Base-by-base conservation (phyloP, 2,113 vertebrate species). In the Zapornia atra region DNA sequence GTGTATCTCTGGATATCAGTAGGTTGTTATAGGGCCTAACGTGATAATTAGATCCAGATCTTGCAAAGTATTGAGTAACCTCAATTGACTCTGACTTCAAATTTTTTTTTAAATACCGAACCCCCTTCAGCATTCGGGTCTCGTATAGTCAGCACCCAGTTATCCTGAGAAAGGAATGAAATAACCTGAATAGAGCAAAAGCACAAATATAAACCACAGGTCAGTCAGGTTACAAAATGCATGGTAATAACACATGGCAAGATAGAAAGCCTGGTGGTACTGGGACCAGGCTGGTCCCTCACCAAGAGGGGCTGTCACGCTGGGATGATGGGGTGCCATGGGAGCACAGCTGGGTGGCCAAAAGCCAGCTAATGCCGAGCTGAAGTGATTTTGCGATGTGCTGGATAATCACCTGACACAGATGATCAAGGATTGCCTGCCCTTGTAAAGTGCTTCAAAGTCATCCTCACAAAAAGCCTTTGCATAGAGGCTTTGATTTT, bases 41-140 rank as follows among this genome's bases (percentile, higher is more conserved):
- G 85, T 88, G 93, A 86, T 95, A 96, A 96, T 95, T 93, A 95
- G 72, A 92, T 90, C 71, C 68, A 90, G 93, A 90, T 95, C 85
- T 93, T 93, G 76, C 79, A 48, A 68, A 69, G 46, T 9, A 1
- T 70, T 78, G 71, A 38, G 51, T 66, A 88, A 92, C 92, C 82
- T 92, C 82, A 78, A 15, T 82, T 83, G 85, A 70, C 79, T 94
- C 85, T 95, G 79, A 22, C 93, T 90, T 92, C 82, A 72, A n/a
- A n/a, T n/a, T n/a, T n/a, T n/a, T n/a, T n/a, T n/a, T n/a, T n/a
- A n/a, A n/a, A n/a, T n/a, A n/a, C 60, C 60, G 70, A 91, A 13
- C 71, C 38, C 46, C 0, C 46, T 92, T 86, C 64, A 86, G 92
- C 42, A 54, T 92, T 91, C 79, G 68, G 66, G 26, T 61, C 48